phyloP scores from a whole-genome alignment of 2,797 vertebrate species.

The Selene dorsalis region DNA sequence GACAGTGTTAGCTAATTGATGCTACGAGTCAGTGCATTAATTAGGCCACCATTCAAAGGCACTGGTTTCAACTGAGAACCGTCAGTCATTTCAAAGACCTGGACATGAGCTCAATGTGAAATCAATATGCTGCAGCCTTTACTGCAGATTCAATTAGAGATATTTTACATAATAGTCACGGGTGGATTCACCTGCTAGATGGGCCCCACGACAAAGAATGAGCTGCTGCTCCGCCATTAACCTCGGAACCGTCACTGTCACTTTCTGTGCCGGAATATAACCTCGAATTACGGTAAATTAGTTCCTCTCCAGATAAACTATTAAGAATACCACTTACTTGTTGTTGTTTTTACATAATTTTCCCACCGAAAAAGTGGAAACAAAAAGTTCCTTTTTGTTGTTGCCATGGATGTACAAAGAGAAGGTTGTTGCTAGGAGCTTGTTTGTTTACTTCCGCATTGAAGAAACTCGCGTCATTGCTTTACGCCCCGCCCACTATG shows the following conservation, averaged over 20 bases:
- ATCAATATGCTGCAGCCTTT: not conserved
- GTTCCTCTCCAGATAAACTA: too few relatives aligned
- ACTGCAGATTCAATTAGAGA: not conserved
- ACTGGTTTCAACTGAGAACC: not conserved
- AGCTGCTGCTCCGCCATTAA: not conserved
- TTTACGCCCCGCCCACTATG: too few relatives aligned
- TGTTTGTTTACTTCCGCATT: too few relatives aligned
- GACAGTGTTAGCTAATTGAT: conserved; percentile 22
- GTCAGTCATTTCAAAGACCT: conserved; percentile 11
- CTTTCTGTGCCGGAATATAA: not conserved
- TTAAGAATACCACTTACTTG: too few relatives aligned
- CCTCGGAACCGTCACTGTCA: too few relatives aligned
- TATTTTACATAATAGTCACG: not conserved
- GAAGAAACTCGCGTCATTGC: too few relatives aligned
- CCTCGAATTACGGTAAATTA: not conserved
- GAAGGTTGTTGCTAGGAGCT: too few relatives aligned
- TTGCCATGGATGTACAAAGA: too few relatives aligned
- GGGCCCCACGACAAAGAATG: not conserved
- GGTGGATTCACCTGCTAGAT: conserved; percentile 7
- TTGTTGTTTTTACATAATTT: too few relatives aligned
- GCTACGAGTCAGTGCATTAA: conserved; percentile 22
- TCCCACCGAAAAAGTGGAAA: too few relatives aligned
- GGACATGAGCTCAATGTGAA: not conserved
- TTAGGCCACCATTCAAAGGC: conserved; percentile 13
- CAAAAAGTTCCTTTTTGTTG: too few relatives aligned